phyloP scores from a whole-genome alignment of 2,113 vertebrate genomes.

The Campylomormyrus numenius region DNA sequence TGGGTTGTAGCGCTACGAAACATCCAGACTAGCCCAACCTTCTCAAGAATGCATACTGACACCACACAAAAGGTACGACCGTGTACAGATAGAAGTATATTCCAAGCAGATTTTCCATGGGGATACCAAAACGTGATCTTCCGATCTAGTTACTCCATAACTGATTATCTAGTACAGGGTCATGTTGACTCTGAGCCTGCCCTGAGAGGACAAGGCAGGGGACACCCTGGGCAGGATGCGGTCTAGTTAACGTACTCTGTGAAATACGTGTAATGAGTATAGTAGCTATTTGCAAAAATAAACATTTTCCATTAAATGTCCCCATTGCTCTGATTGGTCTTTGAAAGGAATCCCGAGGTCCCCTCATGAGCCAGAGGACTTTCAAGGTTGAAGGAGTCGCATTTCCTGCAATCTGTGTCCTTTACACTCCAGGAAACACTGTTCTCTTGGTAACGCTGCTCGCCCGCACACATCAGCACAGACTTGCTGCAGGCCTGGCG shows the following conservation, averaged over 20 bases:
- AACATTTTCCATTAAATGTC: background rate
- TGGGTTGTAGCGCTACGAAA: background rate
- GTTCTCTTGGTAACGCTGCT: background rate
- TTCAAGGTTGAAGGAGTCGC: background rate
- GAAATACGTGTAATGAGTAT: background rate
- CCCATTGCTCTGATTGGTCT: background rate
- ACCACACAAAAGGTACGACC: background rate
- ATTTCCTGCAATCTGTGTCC: background rate
- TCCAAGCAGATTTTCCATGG: background rate
- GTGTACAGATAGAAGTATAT: background rate
- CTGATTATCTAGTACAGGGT: background rate
- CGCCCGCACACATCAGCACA: too few relatives aligned
- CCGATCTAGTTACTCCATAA: background rate
- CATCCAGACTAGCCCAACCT: background rate
- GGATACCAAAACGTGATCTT: background rate
- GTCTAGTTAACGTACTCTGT: background rate
- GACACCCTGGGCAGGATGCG: background rate
- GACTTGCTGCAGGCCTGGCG: background rate
- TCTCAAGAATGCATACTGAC: background rate
- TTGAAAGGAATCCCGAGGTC: background rate
- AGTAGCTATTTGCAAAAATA: background rate
- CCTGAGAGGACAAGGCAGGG: background rate
- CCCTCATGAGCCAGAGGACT: background rate
- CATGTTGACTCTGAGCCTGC: background rate
- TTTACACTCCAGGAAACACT: background rate